Evolutionary conservation across 2,113 vertebrate genomes (phyloP).

Genomic region (Nothoprocta pentlandii): DNA sequence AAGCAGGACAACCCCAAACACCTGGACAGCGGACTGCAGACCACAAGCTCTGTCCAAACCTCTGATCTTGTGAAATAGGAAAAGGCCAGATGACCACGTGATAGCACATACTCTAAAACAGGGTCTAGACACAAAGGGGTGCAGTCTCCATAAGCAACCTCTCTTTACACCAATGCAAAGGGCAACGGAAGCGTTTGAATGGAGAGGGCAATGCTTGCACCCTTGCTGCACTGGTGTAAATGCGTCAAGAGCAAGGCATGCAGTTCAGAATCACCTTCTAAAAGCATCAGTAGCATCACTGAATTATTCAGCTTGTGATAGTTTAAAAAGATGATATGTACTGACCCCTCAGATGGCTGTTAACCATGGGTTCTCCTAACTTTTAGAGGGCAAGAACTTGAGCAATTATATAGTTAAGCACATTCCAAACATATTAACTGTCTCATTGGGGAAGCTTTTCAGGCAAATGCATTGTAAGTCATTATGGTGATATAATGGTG

Average conservation of each 20-base stretch:
- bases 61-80: neutral
- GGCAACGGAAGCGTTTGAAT: neutral
- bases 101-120: neutral
- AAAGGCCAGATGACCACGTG: slow-evolving; percentile 22
- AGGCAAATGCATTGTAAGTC: neutral
- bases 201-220: neutral
- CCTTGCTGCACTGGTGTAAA: neutral
- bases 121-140: slow-evolving; percentile 6
- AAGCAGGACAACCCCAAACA: neutral
- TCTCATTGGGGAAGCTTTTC: neutral
- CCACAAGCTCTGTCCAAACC: slow-evolving; percentile 16
- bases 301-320: rapidly evolving
- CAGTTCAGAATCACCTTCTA: neutral
- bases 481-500: rapidly evolving
- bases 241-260: neutral
- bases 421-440: neutral
- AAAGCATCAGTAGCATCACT: neutral
- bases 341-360: neutral
- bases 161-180: neutral
- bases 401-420: neutral
- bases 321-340: neutral
- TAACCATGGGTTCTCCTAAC: neutral
- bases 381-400: neutral
- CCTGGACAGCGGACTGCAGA: rapidly evolving
- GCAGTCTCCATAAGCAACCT: rapidly evolving